Evolutionary conservation across 2,113 vertebrate species (phyloP).

Genomic region (Pholis gunnellus): DNA sequence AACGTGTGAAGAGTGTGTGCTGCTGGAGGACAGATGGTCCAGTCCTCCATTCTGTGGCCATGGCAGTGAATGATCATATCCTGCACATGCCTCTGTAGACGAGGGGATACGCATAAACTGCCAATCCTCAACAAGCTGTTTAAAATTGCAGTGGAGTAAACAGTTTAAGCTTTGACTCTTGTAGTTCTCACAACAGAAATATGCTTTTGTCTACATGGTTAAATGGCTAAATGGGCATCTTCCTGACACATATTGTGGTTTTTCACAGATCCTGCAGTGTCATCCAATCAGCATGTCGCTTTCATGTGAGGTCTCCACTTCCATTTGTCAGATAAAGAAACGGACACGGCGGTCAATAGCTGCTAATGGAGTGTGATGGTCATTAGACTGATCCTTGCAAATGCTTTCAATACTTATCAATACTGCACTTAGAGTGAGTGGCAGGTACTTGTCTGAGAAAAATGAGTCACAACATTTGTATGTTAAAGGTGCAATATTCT

Average conservation of each 20-base stretch:
- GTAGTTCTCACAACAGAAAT: not conserved
- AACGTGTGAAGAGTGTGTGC: slow-evolving; percentile 38
- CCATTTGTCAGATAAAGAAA: slow-evolving; percentile 42
- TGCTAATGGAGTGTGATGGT: slow-evolving; percentile 48
- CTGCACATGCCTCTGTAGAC: slow-evolving; percentile 25
- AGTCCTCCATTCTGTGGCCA: slow-evolving; percentile 55
- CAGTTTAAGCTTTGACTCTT: slow-evolving; percentile 11
- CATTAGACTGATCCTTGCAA: slow-evolving; percentile 21
- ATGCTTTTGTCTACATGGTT: not conserved
- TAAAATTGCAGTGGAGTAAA: slow-evolving; percentile 12
- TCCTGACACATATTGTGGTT: not conserved
- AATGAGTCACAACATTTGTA: slow-evolving; percentile 2
- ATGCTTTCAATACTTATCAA: slow-evolving; percentile 36
- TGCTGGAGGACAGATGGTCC: slow-evolving; percentile 58
- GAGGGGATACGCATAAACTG: slow-evolving; percentile 5
- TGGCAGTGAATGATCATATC: slow-evolving; percentile 45
- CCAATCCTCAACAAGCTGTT: slow-evolving; percentile 36
- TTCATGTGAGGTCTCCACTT: slow-evolving; percentile 27
- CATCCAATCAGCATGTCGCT: slow-evolving; percentile 21
- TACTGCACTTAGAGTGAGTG: slow-evolving; percentile 36
- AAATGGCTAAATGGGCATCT: slow-evolving; percentile 25
- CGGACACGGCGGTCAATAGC: slow-evolving; percentile 43
- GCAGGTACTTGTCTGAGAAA: slow-evolving; percentile 20
- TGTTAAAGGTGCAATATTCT: not conserved
- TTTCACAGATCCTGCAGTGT: slow-evolving; percentile 10